Evolutionary conservation across 2,113 vertebrate species (phyloP), one percentile per base, ranked within the genome.

Genomic region (Gila orcuttii): DNA sequence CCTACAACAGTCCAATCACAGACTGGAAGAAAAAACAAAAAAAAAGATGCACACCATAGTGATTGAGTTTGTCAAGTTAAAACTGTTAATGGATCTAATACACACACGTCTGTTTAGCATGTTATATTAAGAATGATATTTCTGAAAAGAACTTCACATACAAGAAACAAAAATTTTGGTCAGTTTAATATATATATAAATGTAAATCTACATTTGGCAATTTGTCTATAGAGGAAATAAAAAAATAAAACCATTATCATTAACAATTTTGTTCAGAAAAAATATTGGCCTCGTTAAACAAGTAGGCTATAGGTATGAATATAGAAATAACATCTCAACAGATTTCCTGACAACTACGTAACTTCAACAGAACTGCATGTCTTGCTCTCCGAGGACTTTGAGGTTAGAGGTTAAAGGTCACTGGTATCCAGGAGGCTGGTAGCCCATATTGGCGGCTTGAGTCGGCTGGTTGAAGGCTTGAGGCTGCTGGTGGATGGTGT

Each of bases 341-440:
- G 42, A 60, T 60, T 79, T n/a, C 55, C 55, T 57, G 19, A 57
- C 0, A 1, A 69, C 33, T 69, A 23, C 9, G 7, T 2, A 5
- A 28, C 50, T 55, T 77, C 47, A 77, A 19, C 15, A 77, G 21
- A 52, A 50, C 74, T 21, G n/a, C 13, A 76, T 23, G 15, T 36
- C 4, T 76, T 17, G 45, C 42, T 75, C 31, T 59, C 39, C 23
- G n/a, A 5, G 59, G n/a, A 47, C 12, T 9, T 31, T 31, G 60
- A 68, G 59, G n/a, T 33, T 10, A 52, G 55, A 39, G 25, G 9
- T 31, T n/a, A 50, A 52, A 39, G 25, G 9, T 3, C 9, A 10
- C 28, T 87, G 36, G 68, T 79, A 87, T 15, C 60, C 28, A 21
- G 83, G 42, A 11, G 47, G 1, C 68, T 60, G 81, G 52, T 57